Conservation (phyloP, 2,113 vertebrate species). For the Rhinolophus ferrumequinum region DNA sequence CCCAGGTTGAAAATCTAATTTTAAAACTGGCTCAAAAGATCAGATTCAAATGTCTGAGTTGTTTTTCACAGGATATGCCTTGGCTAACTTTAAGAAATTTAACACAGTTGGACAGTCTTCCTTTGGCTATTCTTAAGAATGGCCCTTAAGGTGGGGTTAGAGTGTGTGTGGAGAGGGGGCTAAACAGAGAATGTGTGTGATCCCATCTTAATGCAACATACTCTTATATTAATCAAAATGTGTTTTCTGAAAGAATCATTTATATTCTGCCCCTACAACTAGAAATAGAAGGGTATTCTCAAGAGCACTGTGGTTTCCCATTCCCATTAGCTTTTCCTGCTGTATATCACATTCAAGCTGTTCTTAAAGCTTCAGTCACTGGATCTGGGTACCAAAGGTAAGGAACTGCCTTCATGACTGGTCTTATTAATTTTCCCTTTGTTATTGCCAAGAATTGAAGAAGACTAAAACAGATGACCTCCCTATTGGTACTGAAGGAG, state of each 20-base stretch:
- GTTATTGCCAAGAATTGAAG: slow-evolving; percentile 80
- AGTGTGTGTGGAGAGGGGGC: neutral
- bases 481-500: slow-evolving; percentile 9
- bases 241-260: neutral
- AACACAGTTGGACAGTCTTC: slow-evolving; percentile 20
- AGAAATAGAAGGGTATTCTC: neutral
- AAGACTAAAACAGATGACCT: slow-evolving; percentile 81
- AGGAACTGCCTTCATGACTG: slow-evolving; percentile 64
- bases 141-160: neutral
- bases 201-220: neutral
- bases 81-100: slow-evolving; percentile 56
- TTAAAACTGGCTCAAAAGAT: slow-evolving; percentile 56
- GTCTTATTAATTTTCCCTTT: slow-evolving; percentile 83
- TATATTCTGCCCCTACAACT: neutral
- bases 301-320: neutral
- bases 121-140: slow-evolving; percentile 54
- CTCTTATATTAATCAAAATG: slow-evolving; percentile 2
- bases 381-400: slow-evolving; percentile 58
- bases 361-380: slow-evolving; percentile 72
- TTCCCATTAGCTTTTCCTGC: neutral
- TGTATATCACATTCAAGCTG: neutral
- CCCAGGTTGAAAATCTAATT: slow-evolving; percentile 25
- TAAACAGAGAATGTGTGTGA: neutral
- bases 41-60: slow-evolving; percentile 31
- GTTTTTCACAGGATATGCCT: slow-evolving; percentile 52